Percentiles rank a stretch among this genome's conserved stretches.
Conservation (phyloP, 1,140 invertebrate genomes). For the Calycopis cecrops region DNA sequence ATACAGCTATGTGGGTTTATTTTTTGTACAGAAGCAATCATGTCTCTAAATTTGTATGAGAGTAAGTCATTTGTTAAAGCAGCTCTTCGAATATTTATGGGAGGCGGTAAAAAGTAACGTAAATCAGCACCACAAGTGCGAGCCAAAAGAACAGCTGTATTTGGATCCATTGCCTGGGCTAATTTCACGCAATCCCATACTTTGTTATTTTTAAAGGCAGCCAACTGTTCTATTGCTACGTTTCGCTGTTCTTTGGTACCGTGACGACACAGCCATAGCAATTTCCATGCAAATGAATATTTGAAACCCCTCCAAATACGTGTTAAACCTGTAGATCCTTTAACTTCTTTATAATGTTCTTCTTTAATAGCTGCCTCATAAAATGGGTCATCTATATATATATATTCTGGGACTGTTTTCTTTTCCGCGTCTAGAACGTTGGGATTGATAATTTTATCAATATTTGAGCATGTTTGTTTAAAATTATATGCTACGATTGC, state of each 20-base stretch:
- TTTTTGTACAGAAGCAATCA: conserved; percentile 74
- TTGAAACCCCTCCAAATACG: conserved; percentile 63
- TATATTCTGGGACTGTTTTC: conserved; percentile 52
- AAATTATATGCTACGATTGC: conserved; percentile 47
- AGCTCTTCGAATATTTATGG: conserved; percentile 69
- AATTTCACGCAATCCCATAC: conserved; percentile 79
- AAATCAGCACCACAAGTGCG: conserved; percentile 75
- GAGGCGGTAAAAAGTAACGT: conserved; percentile 79
- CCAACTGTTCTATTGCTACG: conserved; percentile 54
- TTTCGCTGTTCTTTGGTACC: conserved; percentile 59
- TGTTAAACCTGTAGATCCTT: conserved; percentile 39
- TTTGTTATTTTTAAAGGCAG: conserved; percentile 59
- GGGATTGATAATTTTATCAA: conserved; percentile 50
- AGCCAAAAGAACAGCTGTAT: conserved; percentile 79
- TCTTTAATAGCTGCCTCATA: conserved; percentile 43
- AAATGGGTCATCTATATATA: conserved; percentile 61
- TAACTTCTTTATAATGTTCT: conserved; percentile 38
- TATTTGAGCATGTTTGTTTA: conserved; percentile 36
- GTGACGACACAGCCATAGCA: conserved; percentile 60
- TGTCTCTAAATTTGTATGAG: conserved; percentile 74
- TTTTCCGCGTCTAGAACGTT: conserved; percentile 56
- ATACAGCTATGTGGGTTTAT: conserved; percentile 79
- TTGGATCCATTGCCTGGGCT: conserved; percentile 79
- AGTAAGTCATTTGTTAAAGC: conserved; percentile 67
- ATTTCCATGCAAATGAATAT: conserved; percentile 54